Conservation (phyloP, 2,888 invertebrate genomes). For the Andrena haemorrhoa region DNA sequence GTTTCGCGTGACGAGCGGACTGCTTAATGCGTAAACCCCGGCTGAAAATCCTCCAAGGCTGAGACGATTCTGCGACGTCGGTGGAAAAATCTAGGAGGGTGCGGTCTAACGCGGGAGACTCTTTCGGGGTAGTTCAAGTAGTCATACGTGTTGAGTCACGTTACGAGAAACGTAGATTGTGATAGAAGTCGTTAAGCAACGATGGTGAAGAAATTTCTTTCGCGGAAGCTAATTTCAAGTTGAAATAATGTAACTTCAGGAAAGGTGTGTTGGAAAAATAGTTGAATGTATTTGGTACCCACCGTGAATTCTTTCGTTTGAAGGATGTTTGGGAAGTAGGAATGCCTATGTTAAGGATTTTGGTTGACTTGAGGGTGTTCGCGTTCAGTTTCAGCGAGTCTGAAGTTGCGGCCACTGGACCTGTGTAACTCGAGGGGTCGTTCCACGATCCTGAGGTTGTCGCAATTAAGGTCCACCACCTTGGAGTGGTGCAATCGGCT, state of each 20-base stretch:
- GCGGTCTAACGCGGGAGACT: background rate
- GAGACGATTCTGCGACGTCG: background rate
- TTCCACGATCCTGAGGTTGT: constrained; percentile 30
- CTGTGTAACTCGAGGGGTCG: constrained; percentile 37
- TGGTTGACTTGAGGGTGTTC: constrained; percentile 24
- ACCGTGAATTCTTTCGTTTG: background rate
- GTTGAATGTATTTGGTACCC: background rate
- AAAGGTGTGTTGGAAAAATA: background rate
- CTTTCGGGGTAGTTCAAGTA: background rate
- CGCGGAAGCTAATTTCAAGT: no score
- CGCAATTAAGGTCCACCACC: constrained; percentile 41
- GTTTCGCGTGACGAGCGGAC: constrained; percentile 18
- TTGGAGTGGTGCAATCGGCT: constrained; percentile 30
- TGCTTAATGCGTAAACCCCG: background rate
- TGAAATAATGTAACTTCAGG: no score
- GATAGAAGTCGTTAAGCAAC: no score
- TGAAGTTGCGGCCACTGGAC: constrained; percentile 24
- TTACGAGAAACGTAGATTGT: no score
- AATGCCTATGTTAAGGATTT: background rate
- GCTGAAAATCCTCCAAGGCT: background rate
- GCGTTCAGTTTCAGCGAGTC: constrained; percentile 27
- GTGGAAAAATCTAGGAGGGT: no score
- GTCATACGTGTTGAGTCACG: no score
- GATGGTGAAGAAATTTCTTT: no score
- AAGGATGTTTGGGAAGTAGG: background rate